Conservation (phyloP, 64 coral and sea anemone genomes). For the Montipora capricornis region DNA sequence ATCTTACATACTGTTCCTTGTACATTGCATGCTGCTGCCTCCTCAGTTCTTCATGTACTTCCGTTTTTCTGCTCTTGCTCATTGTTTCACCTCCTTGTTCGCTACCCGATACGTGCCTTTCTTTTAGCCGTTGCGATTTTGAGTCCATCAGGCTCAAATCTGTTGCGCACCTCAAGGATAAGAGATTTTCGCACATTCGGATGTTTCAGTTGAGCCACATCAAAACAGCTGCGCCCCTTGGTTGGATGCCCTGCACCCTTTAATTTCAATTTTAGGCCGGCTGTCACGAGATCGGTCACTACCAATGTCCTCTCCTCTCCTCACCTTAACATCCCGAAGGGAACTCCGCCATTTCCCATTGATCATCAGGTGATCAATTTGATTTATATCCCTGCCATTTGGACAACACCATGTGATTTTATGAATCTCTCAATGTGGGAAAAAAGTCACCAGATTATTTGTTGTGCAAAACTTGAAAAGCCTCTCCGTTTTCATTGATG, state of each 20-base stretch:
- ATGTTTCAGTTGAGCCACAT: constrained; percentile 14
- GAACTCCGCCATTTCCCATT: not conserved
- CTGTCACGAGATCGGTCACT: constrained; percentile 19
- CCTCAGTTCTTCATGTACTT: constrained; percentile 6
- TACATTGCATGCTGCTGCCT: not conserved
- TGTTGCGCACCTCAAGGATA: constrained; percentile 24
- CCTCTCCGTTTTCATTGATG: constrained; percentile 19
- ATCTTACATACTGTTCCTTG: not conserved
- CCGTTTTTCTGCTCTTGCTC: not conserved
- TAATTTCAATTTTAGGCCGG: constrained; percentile 31
- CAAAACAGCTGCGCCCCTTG: not conserved
- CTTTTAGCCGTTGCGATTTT: not conserved
- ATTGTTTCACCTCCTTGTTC: not conserved
- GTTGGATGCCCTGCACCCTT: not conserved
- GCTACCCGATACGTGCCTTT: not conserved
- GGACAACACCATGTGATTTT: not conserved
- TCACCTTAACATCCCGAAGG: not conserved
- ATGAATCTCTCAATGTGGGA: constrained; percentile 18
- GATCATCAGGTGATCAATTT: constrained; percentile 23
- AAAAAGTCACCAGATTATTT: not conserved
- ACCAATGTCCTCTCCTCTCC: constrained; percentile 5
- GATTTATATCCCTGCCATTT: not conserved
- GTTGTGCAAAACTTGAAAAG: not conserved
- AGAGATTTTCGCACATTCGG: constrained; percentile 9
- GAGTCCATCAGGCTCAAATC: not conserved